These are phyloP conservation scores for Nomada fabriciana DNA, from an alignment of 2,888 invertebrate genomes.

Conservation along the genomic window DNA sequence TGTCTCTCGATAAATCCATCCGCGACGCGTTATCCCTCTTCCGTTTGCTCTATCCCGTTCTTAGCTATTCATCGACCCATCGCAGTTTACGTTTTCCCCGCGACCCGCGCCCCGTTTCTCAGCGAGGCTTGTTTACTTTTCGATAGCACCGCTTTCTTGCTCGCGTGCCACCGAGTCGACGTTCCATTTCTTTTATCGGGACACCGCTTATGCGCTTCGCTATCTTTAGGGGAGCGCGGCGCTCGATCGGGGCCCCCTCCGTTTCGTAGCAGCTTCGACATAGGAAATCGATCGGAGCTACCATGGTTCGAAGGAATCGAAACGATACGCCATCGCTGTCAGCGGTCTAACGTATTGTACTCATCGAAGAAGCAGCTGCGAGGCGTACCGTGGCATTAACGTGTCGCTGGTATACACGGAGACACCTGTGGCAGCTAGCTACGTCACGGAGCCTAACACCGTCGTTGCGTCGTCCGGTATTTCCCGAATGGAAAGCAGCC, in stretches of 20 bases:
- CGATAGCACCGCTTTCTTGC: conserved; percentile 40
- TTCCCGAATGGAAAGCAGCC: conserved; percentile 43
- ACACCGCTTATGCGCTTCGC: background rate
- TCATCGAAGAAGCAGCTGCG: conserved; percentile 24
- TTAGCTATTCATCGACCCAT: conserved; percentile 45
- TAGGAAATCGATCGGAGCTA: conserved; percentile 5
- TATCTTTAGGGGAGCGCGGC: conserved; percentile 40
- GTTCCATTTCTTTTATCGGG: conserved; percentile 36
- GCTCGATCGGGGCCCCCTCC: background rate
- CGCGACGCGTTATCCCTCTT: conserved; percentile 30
- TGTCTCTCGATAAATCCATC: conserved; percentile 61
- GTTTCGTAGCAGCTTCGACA: background rate
- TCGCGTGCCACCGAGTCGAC: conserved; percentile 38
- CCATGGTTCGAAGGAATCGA: background rate
- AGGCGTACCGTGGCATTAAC: conserved; percentile 41
- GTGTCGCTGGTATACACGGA: conserved; percentile 39
- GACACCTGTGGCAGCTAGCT: conserved; percentile 56
- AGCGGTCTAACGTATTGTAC: background rate
- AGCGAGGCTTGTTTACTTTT: conserved; percentile 48
- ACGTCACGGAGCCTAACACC: conserved; percentile 47
- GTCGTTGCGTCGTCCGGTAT: conserved; percentile 35
- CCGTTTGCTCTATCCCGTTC: conserved; percentile 9
- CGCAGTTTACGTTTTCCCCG: conserved; percentile 25
- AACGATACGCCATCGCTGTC: background rate
- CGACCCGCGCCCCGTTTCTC: background rate